Evolutionary conservation across 1,140 invertebrate genomes (phyloP), one percentile per base, ranked within the genome.

Genomic region (Atta colombica): DNA sequence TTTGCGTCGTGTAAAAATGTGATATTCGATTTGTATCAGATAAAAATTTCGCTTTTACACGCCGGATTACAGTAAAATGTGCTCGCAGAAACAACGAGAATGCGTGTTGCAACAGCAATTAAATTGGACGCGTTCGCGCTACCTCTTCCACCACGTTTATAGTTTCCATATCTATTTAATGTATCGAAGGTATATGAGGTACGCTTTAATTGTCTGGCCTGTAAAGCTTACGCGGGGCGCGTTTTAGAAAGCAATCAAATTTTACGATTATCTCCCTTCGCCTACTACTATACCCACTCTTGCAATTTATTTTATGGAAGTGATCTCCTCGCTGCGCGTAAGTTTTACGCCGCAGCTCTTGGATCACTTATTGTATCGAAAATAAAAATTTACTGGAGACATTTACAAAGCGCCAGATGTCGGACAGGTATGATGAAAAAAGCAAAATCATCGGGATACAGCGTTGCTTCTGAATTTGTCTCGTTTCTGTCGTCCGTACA

Each of bases 191-290:
- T 84, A 61, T 84, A 74, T 74, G 68, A 82, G 55, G 25, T 31
- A 8, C 45, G 49, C 61, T 85, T 85, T 85, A 85, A 85, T 85
- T 85, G 74, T 78, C 31, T 35, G 61, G 28, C 60, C n/a, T 78
- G 63, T 53, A 35, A 49, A 78, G 74, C 74, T 78, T 31, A 61
- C 31, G 82, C 61, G 45, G 5, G 4, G 71, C 58, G 61, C 60
- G 49, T 85, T 78, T 85, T 84, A 84, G 82, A 68, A 85, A 68
- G 82, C 82, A 85, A 85, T 85, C 74, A 85, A 85, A 77, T 77
- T 85, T 84, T 84, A 84, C 55, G 80, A 84, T n/a, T 39, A 55
- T 25, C 25, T 25, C 21, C 5, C 68, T 39, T 16, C 49, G 0
- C 14, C 14, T 51, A 14, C 14, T 51, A 14, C 49, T 51, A 51